Evolutionary conservation across 2,888 invertebrate genomes (phyloP).

Genomic region (Xiphydria camelus): DNA sequence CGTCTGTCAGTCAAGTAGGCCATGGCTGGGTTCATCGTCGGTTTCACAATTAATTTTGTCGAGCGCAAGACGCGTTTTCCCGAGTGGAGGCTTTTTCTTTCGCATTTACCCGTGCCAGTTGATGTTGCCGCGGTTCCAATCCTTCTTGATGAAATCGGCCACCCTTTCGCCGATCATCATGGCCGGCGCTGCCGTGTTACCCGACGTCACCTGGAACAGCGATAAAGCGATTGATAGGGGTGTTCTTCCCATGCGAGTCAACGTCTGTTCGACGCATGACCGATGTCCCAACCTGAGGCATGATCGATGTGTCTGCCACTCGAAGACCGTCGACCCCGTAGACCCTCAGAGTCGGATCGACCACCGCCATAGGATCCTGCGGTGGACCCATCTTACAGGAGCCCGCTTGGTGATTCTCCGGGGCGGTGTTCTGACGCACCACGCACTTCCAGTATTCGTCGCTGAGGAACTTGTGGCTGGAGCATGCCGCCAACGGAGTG

Average conservation of each 20-base stretch:
- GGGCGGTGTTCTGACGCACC: conserved; percentile 70
- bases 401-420: conserved; percentile 83
- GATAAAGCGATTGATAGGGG: no score
- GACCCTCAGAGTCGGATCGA: conserved; percentile 69
- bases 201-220: conserved; percentile 50
- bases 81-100: no score
- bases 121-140: conserved; percentile 55
- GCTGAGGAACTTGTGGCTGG: conserved; percentile 56
- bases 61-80: no score
- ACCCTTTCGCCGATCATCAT: conserved; percentile 67
- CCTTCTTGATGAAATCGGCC: conserved; percentile 60
- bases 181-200: conserved; percentile 64
- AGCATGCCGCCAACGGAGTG: conserved; percentile 38
- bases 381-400: conserved; percentile 81
- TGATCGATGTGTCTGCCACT: conserved; percentile 66
- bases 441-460: conserved; percentile 80
- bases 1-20: no score
- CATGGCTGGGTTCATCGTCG: no score
- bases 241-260: conserved; percentile 4
- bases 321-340: conserved; percentile 65
- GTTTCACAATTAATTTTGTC: no score
- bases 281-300: conserved; percentile 59
- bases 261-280: neutral
- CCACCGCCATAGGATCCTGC: conserved; percentile 73
- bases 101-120: no score